Percentiles rank a stretch among this genome's conserved stretches.
Evolutionary conservation across 2,797 vertebrate species (phyloP).

Genomic region (Leptoclinus maculatus): DNA sequence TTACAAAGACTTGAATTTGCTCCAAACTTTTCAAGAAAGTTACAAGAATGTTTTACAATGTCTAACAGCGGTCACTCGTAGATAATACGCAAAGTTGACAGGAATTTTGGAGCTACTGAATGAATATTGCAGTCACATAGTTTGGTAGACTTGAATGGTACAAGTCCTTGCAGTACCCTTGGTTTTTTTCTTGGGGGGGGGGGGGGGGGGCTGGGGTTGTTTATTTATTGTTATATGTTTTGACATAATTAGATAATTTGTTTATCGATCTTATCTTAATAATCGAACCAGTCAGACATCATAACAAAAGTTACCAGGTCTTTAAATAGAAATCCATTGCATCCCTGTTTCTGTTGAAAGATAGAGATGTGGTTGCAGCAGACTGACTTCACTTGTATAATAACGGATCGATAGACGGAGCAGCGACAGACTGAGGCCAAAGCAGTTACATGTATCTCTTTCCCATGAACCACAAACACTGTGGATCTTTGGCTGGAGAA

Average conservation of each 20-base stretch:
- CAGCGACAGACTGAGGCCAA: background rate
- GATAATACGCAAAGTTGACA: background rate
- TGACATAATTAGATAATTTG: background rate
- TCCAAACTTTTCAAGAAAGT: background rate
- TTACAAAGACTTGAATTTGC: background rate
- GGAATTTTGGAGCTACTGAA: background rate
- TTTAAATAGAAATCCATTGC: background rate
- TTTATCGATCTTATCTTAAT: background rate
- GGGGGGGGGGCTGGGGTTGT: too few species aligned
- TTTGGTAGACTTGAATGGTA: background rate
- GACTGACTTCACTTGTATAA: conserved; percentile 19
- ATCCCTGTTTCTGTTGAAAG: background rate
- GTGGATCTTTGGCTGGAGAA: background rate
- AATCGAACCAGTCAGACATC: background rate
- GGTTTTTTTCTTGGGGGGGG: background rate
- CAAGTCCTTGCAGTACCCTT: background rate
- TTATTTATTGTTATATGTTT: background rate
- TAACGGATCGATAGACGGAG: conserved; percentile 13
- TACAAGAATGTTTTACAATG: background rate
- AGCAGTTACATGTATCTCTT: background rate
- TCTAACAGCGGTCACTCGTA: background rate
- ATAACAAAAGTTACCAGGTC: background rate
- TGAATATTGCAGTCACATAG: background rate
- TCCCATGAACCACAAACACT: background rate
- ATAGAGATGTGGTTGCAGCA: background rate